Percentiles rank a stretch among this genome's conserved stretches.
Conservation (phyloP, 2,888 invertebrate species). For the Parnassius mnemosyne region DNA sequence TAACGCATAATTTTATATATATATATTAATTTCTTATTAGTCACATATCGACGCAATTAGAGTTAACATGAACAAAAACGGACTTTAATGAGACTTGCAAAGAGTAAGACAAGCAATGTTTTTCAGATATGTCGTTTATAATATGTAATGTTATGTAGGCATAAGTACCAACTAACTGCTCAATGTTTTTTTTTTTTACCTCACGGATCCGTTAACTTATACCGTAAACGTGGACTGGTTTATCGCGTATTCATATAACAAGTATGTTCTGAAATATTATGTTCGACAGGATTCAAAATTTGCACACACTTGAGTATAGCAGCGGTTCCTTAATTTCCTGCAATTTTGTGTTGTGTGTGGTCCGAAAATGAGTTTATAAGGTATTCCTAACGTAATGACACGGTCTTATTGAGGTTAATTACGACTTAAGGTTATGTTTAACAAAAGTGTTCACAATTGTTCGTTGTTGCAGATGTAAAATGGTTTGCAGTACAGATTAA, state of each 20-base stretch:
- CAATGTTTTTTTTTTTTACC: slow-evolving; percentile 26
- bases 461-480: not conserved
- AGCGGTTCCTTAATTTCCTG: slow-evolving; percentile 31
- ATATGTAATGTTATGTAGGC: not conserved
- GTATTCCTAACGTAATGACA: slow-evolving; percentile 24
- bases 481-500: no score
- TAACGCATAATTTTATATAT: no score
- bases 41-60: no score
- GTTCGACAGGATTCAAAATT: not conserved
- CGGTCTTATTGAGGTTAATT: slow-evolving; percentile 14
- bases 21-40: no score
- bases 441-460: not conserved
- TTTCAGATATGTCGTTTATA: slow-evolving; percentile 24
- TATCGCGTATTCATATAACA: slow-evolving; percentile 25
- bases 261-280: slow-evolving; percentile 4
- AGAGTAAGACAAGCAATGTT: slow-evolving; percentile 8
- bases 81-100: not conserved
- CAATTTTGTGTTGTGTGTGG: slow-evolving; percentile 33
- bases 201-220: slow-evolving; percentile 33
- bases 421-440: slow-evolving; percentile 22
- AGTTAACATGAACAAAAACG: no score
- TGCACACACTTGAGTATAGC: not conserved
- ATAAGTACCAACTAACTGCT: not conserved
- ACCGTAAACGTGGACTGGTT: slow-evolving; percentile 37
- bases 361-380: slow-evolving; percentile 26